phyloP scores from a whole-genome alignment of 1,140 invertebrate genomes.

The Drosophila nebulosa region DNA sequence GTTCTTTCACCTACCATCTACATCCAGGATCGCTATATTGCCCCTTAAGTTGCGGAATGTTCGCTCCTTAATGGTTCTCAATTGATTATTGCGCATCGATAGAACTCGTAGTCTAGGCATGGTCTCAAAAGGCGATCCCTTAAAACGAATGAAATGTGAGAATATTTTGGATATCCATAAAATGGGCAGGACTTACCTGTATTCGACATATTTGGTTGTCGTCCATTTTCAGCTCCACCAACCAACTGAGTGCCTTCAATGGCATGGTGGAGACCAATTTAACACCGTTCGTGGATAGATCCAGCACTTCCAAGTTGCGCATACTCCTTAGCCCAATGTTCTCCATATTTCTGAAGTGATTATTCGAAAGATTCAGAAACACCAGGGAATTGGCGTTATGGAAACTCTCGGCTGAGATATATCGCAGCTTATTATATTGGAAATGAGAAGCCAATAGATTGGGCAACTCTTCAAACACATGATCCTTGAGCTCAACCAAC shows the following conservation, averaged over 20 bases:
- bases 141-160: not conserved
- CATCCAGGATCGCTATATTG: slow-evolving; percentile 91
- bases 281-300: slow-evolving; percentile 90
- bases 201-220: slow-evolving; percentile 88
- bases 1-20: slow-evolving; percentile 92
- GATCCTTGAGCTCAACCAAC: slow-evolving; percentile 86
- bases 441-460: slow-evolving; percentile 88
- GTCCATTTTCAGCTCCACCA: slow-evolving; percentile 91
- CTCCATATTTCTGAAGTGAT: slow-evolving; percentile 87
- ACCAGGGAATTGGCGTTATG: slow-evolving; percentile 88
- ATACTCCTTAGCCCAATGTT: slow-evolving; percentile 87
- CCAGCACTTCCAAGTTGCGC: slow-evolving; percentile 89
- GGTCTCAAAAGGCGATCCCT: slow-evolving; percentile 87
- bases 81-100: slow-evolving; percentile 89
- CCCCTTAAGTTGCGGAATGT: slow-evolving; percentile 88
- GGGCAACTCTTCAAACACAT: slow-evolving; percentile 89
- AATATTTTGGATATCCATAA: slow-evolving; percentile 67
- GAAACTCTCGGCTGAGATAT: slow-evolving; percentile 89
- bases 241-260: slow-evolving; percentile 88
- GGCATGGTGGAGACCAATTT: slow-evolving; percentile 85
- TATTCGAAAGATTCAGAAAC: slow-evolving; percentile 91
- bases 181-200: slow-evolving; percentile 64
- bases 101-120: slow-evolving; percentile 91
- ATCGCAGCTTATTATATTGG: slow-evolving; percentile 89
- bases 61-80: slow-evolving; percentile 88